phyloP scores from a whole-genome alignment of 2,888 invertebrate genomes.

The Lochmaea capreae region DNA sequence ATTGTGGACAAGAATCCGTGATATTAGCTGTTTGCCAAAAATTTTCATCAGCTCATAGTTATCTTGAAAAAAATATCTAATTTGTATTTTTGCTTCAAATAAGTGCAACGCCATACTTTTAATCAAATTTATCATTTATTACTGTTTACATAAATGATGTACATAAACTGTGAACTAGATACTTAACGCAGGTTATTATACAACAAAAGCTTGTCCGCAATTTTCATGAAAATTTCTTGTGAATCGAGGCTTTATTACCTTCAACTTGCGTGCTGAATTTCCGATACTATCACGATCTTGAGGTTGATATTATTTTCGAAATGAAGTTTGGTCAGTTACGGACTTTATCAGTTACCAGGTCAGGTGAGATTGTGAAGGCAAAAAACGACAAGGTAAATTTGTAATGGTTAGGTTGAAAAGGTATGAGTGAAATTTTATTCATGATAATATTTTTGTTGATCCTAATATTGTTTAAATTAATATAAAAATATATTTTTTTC shows the following conservation, averaged over 20 bases:
- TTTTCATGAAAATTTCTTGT: slow-evolving; percentile 49
- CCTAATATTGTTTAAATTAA: too few relatives aligned
- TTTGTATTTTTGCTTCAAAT: too few relatives aligned
- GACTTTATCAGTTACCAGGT: slow-evolving; percentile 34
- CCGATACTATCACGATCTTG: slow-evolving; percentile 43
- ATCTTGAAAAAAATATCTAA: too few relatives aligned
- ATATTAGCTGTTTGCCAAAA: too few relatives aligned
- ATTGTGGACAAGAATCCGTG: too few relatives aligned
- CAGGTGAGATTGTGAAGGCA: slow-evolving; percentile 18
- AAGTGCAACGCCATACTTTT: too few relatives aligned
- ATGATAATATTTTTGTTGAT: not conserved
- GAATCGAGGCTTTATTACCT: slow-evolving; percentile 50
- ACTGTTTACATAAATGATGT: not conserved
- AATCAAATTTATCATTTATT: too few relatives aligned
- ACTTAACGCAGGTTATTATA: not conserved
- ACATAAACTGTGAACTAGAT: not conserved
- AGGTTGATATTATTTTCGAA: slow-evolving; percentile 35
- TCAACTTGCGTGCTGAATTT: slow-evolving; percentile 45
- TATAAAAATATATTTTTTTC: too few relatives aligned
- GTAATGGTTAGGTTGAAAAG: not conserved
- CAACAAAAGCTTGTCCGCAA: slow-evolving; percentile 30
- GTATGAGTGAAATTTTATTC: slow-evolving; percentile 9
- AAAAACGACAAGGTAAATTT: slow-evolving; percentile 24
- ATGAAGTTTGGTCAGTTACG: slow-evolving; percentile 36
- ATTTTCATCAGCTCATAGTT: too few relatives aligned